phyloP scores from a whole-genome alignment of 2,888 invertebrate species.

The Saturnia pavonia region DNA sequence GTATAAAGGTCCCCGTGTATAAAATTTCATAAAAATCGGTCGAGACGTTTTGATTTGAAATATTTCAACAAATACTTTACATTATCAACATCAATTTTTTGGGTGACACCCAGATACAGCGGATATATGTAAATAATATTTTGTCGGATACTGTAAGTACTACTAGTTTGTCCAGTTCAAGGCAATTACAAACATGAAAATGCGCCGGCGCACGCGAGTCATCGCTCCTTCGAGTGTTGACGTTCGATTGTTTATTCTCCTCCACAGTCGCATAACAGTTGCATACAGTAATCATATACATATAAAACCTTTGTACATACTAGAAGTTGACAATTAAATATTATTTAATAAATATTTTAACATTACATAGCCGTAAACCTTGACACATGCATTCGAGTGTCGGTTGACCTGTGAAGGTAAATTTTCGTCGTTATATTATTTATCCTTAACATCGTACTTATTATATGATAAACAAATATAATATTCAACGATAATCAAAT shows the following conservation, averaged over 20 bases:
- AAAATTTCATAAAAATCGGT: too few species aligned
- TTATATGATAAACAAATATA: conserved; percentile 4
- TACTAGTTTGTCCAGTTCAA: conserved; percentile 37
- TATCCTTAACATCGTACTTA: conserved; percentile 30
- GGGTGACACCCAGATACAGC: neutral
- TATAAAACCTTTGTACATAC: conserved; percentile 43
- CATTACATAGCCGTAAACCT: conserved; percentile 28
- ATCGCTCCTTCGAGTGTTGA: conserved; percentile 78
- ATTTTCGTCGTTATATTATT: conserved; percentile 41
- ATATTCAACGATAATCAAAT: conserved; percentile 1
- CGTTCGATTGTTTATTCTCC: conserved; percentile 72
- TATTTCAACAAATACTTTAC: neutral
- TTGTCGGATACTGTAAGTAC: conserved; percentile 13
- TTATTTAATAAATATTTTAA: conserved; percentile 13
- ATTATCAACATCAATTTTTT: neutral
- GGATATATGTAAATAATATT: conserved; percentile 18
- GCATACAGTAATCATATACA: conserved; percentile 65
- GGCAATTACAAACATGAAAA: conserved; percentile 36
- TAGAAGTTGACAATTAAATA: conserved; percentile 11
- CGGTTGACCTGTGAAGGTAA: conserved; percentile 41
- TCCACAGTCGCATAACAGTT: conserved; percentile 68
- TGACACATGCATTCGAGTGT: conserved; percentile 39
- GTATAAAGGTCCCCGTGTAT: too few species aligned
- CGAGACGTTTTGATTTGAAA: too few species aligned
- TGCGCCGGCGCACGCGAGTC: conserved; percentile 55